Evolutionary conservation across 2,888 invertebrate species (phyloP).

Genomic region (Drosophila anomalata): DNA sequence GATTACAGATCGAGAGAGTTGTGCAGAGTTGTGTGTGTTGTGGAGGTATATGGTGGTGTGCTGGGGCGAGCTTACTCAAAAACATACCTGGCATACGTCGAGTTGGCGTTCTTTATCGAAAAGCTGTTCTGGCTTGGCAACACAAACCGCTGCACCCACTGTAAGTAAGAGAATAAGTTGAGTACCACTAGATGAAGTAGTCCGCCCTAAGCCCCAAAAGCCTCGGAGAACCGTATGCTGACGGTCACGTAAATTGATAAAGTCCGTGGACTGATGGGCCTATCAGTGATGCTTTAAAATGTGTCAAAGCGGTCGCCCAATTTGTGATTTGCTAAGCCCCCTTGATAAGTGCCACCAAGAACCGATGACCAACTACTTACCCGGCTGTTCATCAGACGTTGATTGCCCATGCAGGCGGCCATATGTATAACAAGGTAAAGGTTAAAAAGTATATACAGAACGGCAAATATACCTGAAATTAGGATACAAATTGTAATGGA

Average conservation of each 20-base stretch:
- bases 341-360: conserved; percentile 49
- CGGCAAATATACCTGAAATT: conserved; percentile 85
- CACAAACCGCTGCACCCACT: conserved; percentile 86
- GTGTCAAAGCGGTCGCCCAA: conserved; percentile 25
- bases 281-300: conserved; percentile 31
- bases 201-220: conserved; percentile 21
- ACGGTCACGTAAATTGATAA: conserved; percentile 73
- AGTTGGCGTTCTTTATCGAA: conserved; percentile 85
- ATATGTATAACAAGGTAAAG: conserved; percentile 90
- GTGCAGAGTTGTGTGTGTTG: conserved; percentile 17
- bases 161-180: conserved; percentile 50
- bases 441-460: conserved; percentile 89
- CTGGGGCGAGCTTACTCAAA: conserved; percentile 28
- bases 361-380: conserved; percentile 79
- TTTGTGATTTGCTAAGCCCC: conserved; percentile 35
- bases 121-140: conserved; percentile 85
- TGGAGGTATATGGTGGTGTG: conserved; percentile 16
- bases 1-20: conserved; percentile 18
- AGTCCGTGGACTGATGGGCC: conserved; percentile 16
- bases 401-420: conserved; percentile 88
- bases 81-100: conserved; percentile 86
- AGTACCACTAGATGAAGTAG: conserved; percentile 41
- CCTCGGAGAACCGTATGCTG: conserved; percentile 14
- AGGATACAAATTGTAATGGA: conserved; percentile 4
- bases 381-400: conserved; percentile 84